A percentile compares a stretch with the other conserved stretches of the same genome.
Conservation (phyloP, 2,888 invertebrate species). For the Empis livida region DNA sequence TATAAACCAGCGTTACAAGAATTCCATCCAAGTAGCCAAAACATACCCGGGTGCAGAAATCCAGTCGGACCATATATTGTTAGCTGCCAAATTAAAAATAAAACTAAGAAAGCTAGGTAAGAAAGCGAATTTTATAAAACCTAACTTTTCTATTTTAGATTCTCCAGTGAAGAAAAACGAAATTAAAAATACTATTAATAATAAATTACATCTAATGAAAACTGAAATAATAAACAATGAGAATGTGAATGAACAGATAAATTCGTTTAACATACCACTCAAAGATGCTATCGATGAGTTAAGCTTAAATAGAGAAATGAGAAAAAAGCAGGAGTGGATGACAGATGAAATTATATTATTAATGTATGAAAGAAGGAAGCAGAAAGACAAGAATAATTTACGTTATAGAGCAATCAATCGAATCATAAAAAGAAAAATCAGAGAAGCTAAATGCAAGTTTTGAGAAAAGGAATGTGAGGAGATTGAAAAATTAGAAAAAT, state of each 20-base stretch:
- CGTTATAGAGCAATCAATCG: background rate
- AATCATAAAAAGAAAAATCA: background rate
- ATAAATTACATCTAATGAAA: background rate
- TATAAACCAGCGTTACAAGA: background rate
- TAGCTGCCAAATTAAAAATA: background rate
- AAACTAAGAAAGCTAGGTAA: background rate
- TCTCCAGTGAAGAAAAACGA: background rate
- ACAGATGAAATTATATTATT: background rate
- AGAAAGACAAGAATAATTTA: background rate
- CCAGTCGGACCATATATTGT: background rate
- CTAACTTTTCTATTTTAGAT: background rate
- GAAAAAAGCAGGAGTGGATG: background rate
- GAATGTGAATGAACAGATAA: background rate
- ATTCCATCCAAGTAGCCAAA: background rate
- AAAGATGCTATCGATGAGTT: background rate
- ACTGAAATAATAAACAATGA: background rate
- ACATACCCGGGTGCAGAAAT: background rate
- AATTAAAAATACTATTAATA: background rate
- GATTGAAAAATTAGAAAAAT: background rate
- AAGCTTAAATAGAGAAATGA: background rate
- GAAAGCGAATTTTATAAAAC: background rate
- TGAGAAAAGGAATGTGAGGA: background rate
- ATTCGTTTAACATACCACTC: background rate
- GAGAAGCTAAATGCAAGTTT: background rate
- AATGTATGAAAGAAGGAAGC: background rate